Percentiles rank a stretch among this genome's conserved stretches.
These are phyloP conservation scores for Meliscaeva auricollis DNA, from an alignment of 2,888 invertebrate genomes.

Conservation along the genomic window DNA sequence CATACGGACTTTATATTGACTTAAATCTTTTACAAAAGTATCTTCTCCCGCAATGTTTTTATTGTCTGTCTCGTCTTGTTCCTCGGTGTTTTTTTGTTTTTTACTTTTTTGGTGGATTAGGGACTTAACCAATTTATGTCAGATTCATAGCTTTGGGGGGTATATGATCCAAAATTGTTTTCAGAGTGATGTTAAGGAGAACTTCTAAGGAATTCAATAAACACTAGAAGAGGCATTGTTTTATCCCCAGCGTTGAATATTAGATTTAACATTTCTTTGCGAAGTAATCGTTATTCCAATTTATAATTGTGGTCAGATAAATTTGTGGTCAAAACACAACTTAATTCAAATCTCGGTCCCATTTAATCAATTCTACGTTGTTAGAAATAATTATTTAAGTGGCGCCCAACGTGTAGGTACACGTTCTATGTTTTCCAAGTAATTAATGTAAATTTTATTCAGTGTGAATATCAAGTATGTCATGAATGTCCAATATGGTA, in stretches of 20 bases:
- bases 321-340: too few species aligned
- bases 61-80: constrained; percentile 20
- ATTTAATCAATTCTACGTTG: too few species aligned
- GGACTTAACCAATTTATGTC: neutral
- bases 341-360: neutral
- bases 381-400: neutral
- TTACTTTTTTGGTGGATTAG: neutral
- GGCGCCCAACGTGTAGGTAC: neutral
- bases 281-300: too few species aligned
- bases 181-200: neutral
- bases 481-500: too few species aligned
- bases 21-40: constrained; percentile 18
- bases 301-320: neutral
- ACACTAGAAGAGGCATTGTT: neutral
- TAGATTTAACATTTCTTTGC: neutral
- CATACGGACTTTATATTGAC: constrained; percentile 28
- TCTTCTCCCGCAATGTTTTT: constrained; percentile 57
- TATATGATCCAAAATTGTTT: neutral
- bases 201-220: neutral
- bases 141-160: neutral
- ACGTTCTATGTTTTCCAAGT: neutral
- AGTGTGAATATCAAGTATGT: too few species aligned
- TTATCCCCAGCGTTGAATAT: neutral
- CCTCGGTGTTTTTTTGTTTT: neutral
- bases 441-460: neutral